Conservation (phyloP, 2,113 vertebrate species). For the Salvator merianae region DNA sequence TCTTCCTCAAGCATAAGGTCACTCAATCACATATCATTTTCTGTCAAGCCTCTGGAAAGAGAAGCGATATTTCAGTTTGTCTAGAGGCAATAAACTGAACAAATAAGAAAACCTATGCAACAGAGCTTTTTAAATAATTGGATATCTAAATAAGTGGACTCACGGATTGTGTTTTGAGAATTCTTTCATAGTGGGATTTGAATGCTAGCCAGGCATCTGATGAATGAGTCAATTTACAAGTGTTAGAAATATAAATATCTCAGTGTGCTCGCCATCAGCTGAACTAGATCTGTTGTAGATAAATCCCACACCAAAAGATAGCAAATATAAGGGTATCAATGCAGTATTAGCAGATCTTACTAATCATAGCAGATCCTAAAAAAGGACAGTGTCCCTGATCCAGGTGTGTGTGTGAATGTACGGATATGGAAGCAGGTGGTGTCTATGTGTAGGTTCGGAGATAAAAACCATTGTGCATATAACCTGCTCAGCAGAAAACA, state of each 20-base stretch:
- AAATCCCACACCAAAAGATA: neutral
- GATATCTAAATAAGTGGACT: slow-evolving; percentile 14
- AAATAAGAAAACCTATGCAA: neutral
- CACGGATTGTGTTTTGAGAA: slow-evolving; percentile 3
- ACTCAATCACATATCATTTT: neutral
- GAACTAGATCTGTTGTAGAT: slow-evolving; percentile 4
- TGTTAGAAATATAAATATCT: slow-evolving; percentile 20
- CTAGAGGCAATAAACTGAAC: neutral
- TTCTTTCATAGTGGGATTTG: slow-evolving; percentile 9
- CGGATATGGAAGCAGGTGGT: neutral
- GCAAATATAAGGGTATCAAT: neutral
- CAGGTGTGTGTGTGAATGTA: neutral
- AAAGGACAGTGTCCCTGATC: neutral
- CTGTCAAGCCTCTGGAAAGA: neutral
- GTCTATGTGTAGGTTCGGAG: neutral
- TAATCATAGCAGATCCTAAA: neutral
- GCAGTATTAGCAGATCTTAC: neutral
- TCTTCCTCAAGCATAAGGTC: neutral
- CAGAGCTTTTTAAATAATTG: slow-evolving; percentile 9
- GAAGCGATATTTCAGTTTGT: neutral
- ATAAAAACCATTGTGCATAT: neutral
- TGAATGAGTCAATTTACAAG: slow-evolving; percentile 26
- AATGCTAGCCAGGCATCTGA: slow-evolving; percentile 19
- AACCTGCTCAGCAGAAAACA: neutral
- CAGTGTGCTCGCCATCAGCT: neutral